Evolutionary conservation across 2,797 vertebrate species (phyloP).

Genomic region (Staurois parvus): DNA sequence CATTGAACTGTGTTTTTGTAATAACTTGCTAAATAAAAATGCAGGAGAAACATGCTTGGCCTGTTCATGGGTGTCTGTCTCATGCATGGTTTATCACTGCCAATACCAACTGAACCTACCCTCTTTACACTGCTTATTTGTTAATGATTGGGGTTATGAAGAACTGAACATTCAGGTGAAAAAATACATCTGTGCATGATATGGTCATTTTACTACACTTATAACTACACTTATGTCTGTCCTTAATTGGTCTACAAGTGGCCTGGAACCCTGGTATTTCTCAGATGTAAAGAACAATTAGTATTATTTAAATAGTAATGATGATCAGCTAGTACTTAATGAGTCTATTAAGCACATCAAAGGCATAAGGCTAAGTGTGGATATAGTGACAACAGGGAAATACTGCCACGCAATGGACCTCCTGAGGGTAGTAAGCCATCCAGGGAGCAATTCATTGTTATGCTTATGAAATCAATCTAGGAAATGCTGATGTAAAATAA

Average conservation of each 20-base stretch:
- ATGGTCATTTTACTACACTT: neutral
- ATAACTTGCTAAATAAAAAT: too few relatives aligned
- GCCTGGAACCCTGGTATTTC: neutral
- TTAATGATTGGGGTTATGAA: neutral
- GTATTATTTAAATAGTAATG: neutral
- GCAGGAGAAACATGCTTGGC: too few relatives aligned
- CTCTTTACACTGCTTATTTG: too few relatives aligned
- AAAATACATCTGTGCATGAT: neutral
- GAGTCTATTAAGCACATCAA: conserved; percentile 30
- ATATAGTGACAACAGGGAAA: conserved; percentile 36
- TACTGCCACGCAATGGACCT: conserved; percentile 8
- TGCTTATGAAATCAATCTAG: conserved; percentile 27
- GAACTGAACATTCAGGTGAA: neutral
- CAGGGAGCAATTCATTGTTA: conserved; percentile 19
- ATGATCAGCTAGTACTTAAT: conserved; percentile 16
- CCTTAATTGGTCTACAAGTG: neutral
- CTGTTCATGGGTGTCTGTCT: too few relatives aligned
- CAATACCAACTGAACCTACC: too few relatives aligned
- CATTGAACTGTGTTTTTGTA: too few relatives aligned
- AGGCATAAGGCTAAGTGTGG: conserved; percentile 2
- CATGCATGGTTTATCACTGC: too few relatives aligned
- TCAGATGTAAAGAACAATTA: neutral
- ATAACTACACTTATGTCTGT: neutral
- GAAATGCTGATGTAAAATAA: neutral
- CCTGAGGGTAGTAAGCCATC: conserved; percentile 15